These are phyloP conservation scores for Exephanes ischioxanthus DNA, from an alignment of 2,888 invertebrate genomes.

Conservation along the genomic window DNA sequence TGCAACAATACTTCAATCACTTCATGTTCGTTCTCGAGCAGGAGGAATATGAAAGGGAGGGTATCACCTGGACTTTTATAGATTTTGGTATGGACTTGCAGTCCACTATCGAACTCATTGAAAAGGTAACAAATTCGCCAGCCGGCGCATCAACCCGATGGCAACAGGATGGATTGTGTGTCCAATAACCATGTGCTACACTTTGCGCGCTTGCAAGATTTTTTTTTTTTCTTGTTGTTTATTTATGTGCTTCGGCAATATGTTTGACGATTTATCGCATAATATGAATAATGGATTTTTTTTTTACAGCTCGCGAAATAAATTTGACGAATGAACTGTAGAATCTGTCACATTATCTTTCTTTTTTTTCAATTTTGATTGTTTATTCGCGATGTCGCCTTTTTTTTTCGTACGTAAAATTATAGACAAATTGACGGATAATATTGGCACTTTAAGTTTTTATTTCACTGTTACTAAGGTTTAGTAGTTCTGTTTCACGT, in stretches of 20 bases:
- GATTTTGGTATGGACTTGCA: slow-evolving; percentile 98
- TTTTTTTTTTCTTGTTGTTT: slow-evolving; percentile 64
- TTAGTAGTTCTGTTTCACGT: slow-evolving; percentile 32
- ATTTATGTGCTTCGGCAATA: slow-evolving; percentile 7
- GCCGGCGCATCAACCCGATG: slow-evolving; percentile 57
- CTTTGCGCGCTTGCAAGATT: slow-evolving; percentile 71
- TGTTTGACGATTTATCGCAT: slow-evolving; percentile 7
- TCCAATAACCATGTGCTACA: slow-evolving; percentile 37
- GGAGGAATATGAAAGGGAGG: slow-evolving; percentile 97
- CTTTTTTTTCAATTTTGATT: neutral
- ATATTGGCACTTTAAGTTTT: neutral
- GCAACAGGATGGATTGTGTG: slow-evolving; percentile 49
- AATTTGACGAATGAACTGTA: neutral
- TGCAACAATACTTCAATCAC: slow-evolving; percentile 98
- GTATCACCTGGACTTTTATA: slow-evolving; percentile 96
- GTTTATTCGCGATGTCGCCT: neutral
- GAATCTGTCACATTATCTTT: too few relatives aligned
- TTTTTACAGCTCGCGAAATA: slow-evolving; percentile 15
- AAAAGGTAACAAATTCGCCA: slow-evolving; percentile 89
- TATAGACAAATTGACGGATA: neutral
- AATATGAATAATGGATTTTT: slow-evolving; percentile 26
- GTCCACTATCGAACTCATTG: slow-evolving; percentile 95
- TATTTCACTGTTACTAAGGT: slow-evolving; percentile 14
- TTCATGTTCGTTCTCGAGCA: slow-evolving; percentile 98
- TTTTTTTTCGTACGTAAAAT: neutral